Conservation (phyloP, 2,888 invertebrate genomes). For the Deladenus siricidicola region DNA sequence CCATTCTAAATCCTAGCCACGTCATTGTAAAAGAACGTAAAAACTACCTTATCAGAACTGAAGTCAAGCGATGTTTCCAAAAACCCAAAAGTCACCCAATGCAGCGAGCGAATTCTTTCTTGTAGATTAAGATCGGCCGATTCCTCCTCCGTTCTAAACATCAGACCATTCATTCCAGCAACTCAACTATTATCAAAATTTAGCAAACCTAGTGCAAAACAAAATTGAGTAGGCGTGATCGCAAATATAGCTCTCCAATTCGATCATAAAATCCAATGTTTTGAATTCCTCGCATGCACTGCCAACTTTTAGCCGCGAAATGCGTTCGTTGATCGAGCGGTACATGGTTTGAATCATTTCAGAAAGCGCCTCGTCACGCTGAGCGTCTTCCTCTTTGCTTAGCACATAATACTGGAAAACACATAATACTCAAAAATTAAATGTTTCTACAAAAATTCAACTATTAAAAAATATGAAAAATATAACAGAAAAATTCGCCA, state of each 20-base stretch:
- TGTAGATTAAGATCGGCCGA: slow-evolving; percentile 79
- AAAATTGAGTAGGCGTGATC: slow-evolving; percentile 75
- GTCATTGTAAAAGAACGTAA: no score
- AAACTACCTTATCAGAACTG: slow-evolving; percentile 60
- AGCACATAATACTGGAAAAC: neutral
- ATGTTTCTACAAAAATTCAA: neutral
- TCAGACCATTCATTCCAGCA: neutral
- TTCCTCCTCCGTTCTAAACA: slow-evolving; percentile 69
- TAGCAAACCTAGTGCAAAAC: slow-evolving; percentile 75
- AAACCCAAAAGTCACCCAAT: slow-evolving; percentile 90
- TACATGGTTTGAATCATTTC: slow-evolving; percentile 75
- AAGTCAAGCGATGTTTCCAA: slow-evolving; percentile 79
- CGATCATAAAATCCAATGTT: slow-evolving; percentile 65
- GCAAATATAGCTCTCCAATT: slow-evolving; percentile 86
- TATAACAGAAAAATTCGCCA: neutral
- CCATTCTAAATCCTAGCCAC: no score
- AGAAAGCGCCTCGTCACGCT: neutral
- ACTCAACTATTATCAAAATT: no score
- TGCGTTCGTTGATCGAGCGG: slow-evolving; percentile 67
- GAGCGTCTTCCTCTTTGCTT: neutral
- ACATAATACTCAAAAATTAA: neutral
- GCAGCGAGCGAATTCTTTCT: slow-evolving; percentile 82
- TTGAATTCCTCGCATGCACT: neutral
- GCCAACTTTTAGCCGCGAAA: slow-evolving; percentile 57
- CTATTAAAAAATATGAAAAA: neutral